A percentile compares a stretch with the other conserved stretches of the same genome.
These are phyloP conservation scores for Prosapia bicincta DNA, from an alignment of 2,888 invertebrate genomes.

Conservation along the genomic window DNA sequence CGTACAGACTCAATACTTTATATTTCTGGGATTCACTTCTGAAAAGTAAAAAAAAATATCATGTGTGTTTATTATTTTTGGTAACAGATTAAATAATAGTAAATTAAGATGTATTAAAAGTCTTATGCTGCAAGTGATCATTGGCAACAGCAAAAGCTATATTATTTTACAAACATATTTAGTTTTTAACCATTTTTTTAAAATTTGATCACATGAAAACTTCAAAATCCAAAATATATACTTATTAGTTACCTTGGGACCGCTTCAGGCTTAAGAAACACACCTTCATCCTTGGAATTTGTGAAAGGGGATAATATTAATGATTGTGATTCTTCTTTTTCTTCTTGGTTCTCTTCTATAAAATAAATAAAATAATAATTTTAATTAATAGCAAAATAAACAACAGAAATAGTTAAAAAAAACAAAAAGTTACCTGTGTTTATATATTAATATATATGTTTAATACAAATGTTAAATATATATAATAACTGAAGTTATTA, in stretches of 20 bases:
- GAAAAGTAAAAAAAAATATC: neutral
- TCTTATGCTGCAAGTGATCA: too few species aligned
- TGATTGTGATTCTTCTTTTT: slow-evolving; percentile 9
- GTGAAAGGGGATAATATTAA: neutral
- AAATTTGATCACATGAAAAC: neutral
- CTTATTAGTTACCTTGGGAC: slow-evolving; percentile 24
- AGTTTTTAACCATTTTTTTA: neutral
- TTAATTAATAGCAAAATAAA: too few species aligned
- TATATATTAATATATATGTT: too few species aligned
- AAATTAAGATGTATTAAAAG: too few species aligned
- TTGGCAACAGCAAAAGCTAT: neutral
- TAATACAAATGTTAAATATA: too few species aligned
- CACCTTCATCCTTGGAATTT: slow-evolving; percentile 12
- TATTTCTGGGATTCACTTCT: slow-evolving; percentile 26
- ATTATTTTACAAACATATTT: neutral
- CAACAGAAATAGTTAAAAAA: too few species aligned
- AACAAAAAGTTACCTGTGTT: too few species aligned
- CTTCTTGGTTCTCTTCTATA: neutral
- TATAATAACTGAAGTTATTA: too few species aligned
- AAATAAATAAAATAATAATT: too few species aligned
- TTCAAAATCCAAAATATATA: neutral
- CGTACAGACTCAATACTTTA: slow-evolving; percentile 40
- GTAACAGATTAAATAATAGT: too few species aligned
- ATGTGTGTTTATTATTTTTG: too few species aligned
- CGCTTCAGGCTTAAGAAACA: slow-evolving; percentile 21